Evolutionary conservation across 2,113 vertebrate genomes (phyloP), one percentile per base, ranked within the genome.

Genomic region (Platysteira castanea): DNA sequence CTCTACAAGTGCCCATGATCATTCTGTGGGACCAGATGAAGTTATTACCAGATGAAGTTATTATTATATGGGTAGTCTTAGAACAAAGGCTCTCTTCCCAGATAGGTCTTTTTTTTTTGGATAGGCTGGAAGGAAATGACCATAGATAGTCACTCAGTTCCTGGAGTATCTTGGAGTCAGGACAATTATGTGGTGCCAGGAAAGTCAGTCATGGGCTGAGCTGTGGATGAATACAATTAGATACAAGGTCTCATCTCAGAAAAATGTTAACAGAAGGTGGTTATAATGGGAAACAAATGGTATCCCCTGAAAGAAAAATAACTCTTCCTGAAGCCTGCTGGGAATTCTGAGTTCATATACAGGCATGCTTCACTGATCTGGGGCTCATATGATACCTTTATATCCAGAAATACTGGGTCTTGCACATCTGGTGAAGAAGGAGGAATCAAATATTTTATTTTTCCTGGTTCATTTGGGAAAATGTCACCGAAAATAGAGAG

Each of bases 271-370:
- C 91, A 94, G 93, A 96, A 94, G 84, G 91, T 96, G 90, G 84
- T 42, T 92, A 79, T 94, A 95, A 96, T 96, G 93, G 91, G 93
- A 96, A 95, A 96, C 94, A 97, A 97, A 97, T 97, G 96, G 87
- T 77, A 87, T 74, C 33, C 39, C 75, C 82, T 85, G 87, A 96
- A 96, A 94, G 87, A 90, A 96, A 96, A 96, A 96, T 95, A 94
- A 95, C 53, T 93, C 84, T 87, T 89, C 77, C 64, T 76, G 49
- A 92, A 89, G 87, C 57, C 94, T 94, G 53, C 70, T 96, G 95
- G 96, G 96, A 97, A 92, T 95, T 96, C 93, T 93, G 69, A 90
- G 70, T 96, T 94, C 84, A 94, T 96, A 65, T 23, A 56, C 46
- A 94, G 74, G 50, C 91, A 91, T 88, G 81, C 74, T 95, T 93